Percentiles rank a stretch among this genome's conserved stretches.
phyloP scores from a whole-genome alignment of 2,113 vertebrate genomes.

The Eulemur macaco region DNA sequence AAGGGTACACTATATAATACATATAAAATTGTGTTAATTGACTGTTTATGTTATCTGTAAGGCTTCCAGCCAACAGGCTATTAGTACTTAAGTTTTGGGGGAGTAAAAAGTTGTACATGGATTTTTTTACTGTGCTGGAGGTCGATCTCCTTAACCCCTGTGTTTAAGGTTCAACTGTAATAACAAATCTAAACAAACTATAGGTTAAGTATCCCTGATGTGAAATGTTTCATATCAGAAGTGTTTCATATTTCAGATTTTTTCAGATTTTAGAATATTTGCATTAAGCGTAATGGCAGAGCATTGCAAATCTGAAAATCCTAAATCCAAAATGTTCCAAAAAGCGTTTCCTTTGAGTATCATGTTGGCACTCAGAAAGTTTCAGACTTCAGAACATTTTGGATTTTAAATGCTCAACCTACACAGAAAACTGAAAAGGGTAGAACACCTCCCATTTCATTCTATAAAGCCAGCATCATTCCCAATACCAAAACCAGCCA shows the following conservation, averaged over 20 bases:
- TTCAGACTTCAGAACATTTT: neutral
- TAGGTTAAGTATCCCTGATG: neutral
- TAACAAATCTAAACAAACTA: neutral
- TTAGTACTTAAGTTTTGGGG: no score
- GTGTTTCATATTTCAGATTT: neutral
- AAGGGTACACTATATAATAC: no score
- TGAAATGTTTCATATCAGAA: neutral
- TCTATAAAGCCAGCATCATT: neutral
- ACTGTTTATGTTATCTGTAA: no score
- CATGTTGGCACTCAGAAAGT: neutral
- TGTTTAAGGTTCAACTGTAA: neutral
- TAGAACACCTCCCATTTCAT: neutral
- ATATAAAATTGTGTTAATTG: no score
- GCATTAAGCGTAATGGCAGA: neutral
- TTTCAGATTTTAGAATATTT: neutral
- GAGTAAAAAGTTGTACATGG: no score
- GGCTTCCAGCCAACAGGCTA: no score
- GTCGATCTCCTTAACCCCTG: no score
- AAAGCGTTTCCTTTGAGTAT: neutral
- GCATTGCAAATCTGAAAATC: neutral
- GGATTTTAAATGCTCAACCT: neutral
- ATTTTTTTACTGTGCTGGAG: no score
- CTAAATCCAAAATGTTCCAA: neutral
- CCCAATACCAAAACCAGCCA: neutral
- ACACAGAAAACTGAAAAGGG: neutral